Evolutionary conservation across 1,140 invertebrate species (phyloP).

Genomic region (Drosophila melanogaster): DNA sequence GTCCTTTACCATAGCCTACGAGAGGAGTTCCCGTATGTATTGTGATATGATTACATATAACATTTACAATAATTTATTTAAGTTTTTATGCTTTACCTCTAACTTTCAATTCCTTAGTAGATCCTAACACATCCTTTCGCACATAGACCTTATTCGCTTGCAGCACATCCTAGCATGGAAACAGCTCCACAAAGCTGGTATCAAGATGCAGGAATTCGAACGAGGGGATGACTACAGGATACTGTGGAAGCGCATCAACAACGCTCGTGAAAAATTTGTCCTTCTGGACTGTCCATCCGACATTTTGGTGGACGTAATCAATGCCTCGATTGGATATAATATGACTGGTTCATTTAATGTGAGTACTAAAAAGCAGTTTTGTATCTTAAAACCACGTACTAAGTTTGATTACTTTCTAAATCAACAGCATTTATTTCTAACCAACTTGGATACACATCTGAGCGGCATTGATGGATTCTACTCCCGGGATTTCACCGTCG

Average conservation of each 20-base stretch:
- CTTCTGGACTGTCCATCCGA: slow-evolving; percentile 89
- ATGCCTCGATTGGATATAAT: slow-evolving; percentile 67
- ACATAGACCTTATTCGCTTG: slow-evolving; percentile 61
- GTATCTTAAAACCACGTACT: not conserved
- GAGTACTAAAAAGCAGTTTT: not conserved
- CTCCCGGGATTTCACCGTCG: slow-evolving; percentile 57
- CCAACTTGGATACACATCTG: slow-evolving; percentile 67
- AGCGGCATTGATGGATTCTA: slow-evolving; percentile 66
- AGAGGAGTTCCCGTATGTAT: slow-evolving; percentile 88
- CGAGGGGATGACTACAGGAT: slow-evolving; percentile 84
- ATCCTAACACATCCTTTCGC: not conserved
- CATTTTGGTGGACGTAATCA: slow-evolving; percentile 86
- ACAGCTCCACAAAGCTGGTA: slow-evolving; percentile 73
- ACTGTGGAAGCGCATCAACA: slow-evolving; percentile 89
- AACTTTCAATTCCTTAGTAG: not conserved
- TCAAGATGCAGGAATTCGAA: slow-evolving; percentile 86
- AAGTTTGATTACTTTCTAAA: not conserved
- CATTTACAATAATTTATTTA: no score
- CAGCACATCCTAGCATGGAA: slow-evolving; percentile 70
- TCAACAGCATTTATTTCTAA: slow-evolving; percentile 53
- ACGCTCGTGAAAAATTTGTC: slow-evolving; percentile 87
- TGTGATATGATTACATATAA: not conserved
- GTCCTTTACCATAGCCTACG: slow-evolving; percentile 92
- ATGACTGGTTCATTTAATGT: slow-evolving; percentile 82
- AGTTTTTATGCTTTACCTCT: not conserved